Evolutionary conservation across 2,113 vertebrate genomes (phyloP).

Genomic region (Philantomba maxwellii): DNA sequence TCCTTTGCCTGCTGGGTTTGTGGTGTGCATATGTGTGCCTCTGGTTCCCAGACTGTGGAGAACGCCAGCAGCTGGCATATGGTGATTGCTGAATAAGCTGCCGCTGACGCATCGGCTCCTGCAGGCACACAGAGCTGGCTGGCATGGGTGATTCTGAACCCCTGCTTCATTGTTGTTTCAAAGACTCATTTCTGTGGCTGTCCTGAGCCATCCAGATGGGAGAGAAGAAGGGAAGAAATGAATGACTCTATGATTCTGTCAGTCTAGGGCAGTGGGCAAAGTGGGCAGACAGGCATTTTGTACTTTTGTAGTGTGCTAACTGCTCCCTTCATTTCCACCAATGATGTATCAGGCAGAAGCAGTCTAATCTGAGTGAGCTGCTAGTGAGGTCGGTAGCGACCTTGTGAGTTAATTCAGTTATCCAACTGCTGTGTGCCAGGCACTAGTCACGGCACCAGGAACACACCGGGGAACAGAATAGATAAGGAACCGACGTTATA

Average conservation of each 20-base stretch:
- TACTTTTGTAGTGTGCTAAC: not conserved
- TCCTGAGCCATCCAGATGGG: not conserved
- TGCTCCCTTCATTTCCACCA: not conserved
- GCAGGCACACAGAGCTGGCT: slow-evolving; percentile 39
- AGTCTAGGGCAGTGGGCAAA: not conserved
- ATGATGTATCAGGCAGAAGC: not conserved
- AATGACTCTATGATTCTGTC: not conserved
- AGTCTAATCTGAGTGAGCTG: not conserved
- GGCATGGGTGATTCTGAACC: not conserved
- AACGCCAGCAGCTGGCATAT: slow-evolving; percentile 42
- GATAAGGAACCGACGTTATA: not conserved
- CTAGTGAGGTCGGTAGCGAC: not conserved
- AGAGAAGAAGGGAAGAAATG: not conserved
- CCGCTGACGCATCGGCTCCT: slow-evolving; percentile 9
- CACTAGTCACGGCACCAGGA: not conserved
- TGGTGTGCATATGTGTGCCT: not conserved
- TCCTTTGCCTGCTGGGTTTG: slow-evolving; percentile 31
- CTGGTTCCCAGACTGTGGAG: slow-evolving; percentile 7
- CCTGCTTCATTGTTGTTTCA: not conserved
- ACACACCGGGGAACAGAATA: not conserved
- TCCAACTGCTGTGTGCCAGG: not conserved
- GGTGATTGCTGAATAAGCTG: slow-evolving; percentile 55
- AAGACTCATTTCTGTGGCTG: slow-evolving; percentile 5
- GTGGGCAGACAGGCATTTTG: not conserved
- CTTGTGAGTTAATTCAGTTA: not conserved